phyloP scores from a whole-genome alignment of 2,888 invertebrate species.

The Nudaria mundana region DNA sequence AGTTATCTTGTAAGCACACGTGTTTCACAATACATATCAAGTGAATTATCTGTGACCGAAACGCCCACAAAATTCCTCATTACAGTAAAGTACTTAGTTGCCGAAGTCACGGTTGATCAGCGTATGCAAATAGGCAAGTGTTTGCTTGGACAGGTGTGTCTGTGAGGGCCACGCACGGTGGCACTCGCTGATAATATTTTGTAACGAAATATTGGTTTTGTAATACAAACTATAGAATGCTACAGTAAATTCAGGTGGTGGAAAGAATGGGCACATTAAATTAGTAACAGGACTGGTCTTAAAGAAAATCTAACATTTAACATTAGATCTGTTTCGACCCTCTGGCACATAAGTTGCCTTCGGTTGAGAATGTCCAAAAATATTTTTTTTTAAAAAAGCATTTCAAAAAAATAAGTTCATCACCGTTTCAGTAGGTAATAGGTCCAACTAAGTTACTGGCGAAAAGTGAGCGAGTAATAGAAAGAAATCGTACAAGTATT shows the following conservation, averaged over 20 bases:
- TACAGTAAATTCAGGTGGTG: background rate
- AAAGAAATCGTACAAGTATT: too few species aligned
- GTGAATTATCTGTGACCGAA: background rate
- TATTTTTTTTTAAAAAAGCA: too few species aligned
- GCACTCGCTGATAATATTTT: background rate
- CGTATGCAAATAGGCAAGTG: constrained; percentile 25
- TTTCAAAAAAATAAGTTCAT: too few species aligned
- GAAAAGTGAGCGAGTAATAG: too few species aligned
- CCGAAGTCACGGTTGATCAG: constrained; percentile 9
- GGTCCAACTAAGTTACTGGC: too few species aligned
- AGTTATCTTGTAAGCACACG: constrained; percentile 1
- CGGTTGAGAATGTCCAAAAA: too few species aligned
- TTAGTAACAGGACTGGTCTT: too few species aligned
- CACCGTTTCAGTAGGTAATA: too few species aligned
- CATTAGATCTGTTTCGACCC: too few species aligned
- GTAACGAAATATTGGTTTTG: constrained; percentile 9
- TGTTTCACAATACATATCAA: constrained; percentile 6
- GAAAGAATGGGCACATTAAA: too few species aligned
- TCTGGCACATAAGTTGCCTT: too few species aligned
- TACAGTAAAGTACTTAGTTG: constrained; percentile 4
- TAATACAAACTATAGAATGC: background rate
- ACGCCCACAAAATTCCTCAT: background rate
- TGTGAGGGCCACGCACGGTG: background rate
- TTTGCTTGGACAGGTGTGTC: constrained; percentile 27
- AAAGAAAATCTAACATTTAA: too few species aligned